A percentile compares a stretch with the other conserved stretches of the same genome.
phyloP scores from a whole-genome alignment of 2,113 vertebrate species.

The Pleuronectes platessa region DNA sequence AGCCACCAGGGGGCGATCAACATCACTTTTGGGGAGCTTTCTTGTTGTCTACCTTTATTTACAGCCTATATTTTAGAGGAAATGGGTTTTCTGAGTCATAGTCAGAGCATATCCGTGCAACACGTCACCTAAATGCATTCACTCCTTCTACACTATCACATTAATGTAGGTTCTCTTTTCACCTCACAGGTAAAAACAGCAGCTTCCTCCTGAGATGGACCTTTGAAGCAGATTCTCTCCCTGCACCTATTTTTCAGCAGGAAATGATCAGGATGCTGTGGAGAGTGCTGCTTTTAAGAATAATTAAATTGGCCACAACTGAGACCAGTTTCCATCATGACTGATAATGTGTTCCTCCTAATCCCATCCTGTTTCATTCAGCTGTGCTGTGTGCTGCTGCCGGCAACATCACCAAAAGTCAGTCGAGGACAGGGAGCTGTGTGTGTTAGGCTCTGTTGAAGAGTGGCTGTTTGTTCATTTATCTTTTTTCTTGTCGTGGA shows the following conservation, averaged over 20 bases:
- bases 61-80: not conserved
- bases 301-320: slow-evolving; percentile 16
- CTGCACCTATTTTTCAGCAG: not conserved
- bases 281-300: slow-evolving; percentile 7
- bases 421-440: slow-evolving; percentile 15
- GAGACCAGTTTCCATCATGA: slow-evolving; percentile 14
- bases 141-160: slow-evolving; percentile 15
- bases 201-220: slow-evolving; percentile 10
- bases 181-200: slow-evolving; percentile 18
- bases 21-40: no score
- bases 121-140: slow-evolving; percentile 14
- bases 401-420: slow-evolving; percentile 30
- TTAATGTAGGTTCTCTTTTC: slow-evolving; percentile 10
- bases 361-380: slow-evolving; percentile 7
- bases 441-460: slow-evolving; percentile 14
- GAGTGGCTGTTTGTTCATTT: slow-evolving; percentile 17
- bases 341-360: slow-evolving; percentile 23
- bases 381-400: slow-evolving; percentile 2
- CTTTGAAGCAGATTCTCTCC: slow-evolving; percentile 10
- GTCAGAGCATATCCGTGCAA: slow-evolving; percentile 16
- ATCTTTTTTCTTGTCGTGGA: not conserved
- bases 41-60: not conserved
- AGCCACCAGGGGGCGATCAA: no score
- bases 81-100: not conserved
- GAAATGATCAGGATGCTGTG: slow-evolving; percentile 8